Conservation (phyloP, 2,888 invertebrate species). For the Pachydiplax longipennis region DNA sequence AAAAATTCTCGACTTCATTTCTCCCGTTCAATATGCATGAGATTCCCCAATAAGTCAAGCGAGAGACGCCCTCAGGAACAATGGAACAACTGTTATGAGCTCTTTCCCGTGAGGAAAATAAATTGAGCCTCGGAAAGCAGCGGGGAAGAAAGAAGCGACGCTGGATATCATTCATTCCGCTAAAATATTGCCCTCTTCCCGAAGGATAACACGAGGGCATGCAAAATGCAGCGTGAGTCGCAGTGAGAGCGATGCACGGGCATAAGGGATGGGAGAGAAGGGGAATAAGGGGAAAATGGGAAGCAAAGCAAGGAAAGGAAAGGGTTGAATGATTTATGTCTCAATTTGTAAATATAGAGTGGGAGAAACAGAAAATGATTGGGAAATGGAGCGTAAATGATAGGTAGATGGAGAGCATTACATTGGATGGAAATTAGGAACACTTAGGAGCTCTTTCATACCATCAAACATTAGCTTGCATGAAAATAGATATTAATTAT, state of each 20-base stretch:
- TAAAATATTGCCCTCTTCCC: neutral
- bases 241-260: too few species aligned
- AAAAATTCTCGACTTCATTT: neutral
- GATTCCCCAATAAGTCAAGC: neutral
- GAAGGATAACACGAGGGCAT: neutral
- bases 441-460: too few species aligned
- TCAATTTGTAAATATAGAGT: neutral
- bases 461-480: too few species aligned
- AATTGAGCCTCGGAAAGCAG: neutral
- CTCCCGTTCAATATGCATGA: neutral
- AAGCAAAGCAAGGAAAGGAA: neutral
- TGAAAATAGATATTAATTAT: too few species aligned
- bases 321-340: neutral
- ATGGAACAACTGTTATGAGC: slow-evolving; percentile 1
- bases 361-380: neutral
- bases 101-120: neutral
- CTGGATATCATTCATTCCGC: neutral
- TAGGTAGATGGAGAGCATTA: neutral
- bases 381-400: neutral
- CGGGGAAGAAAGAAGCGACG: neutral
- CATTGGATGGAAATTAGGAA: too few species aligned
- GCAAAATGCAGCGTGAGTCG: neutral
- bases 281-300: neutral
- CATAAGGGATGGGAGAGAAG: neutral
- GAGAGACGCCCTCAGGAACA: neutral